Base-by-base conservation (phyloP, 37 sponge, comb jelly and placozoan genomes). In the Beroe forskalii region DNA sequence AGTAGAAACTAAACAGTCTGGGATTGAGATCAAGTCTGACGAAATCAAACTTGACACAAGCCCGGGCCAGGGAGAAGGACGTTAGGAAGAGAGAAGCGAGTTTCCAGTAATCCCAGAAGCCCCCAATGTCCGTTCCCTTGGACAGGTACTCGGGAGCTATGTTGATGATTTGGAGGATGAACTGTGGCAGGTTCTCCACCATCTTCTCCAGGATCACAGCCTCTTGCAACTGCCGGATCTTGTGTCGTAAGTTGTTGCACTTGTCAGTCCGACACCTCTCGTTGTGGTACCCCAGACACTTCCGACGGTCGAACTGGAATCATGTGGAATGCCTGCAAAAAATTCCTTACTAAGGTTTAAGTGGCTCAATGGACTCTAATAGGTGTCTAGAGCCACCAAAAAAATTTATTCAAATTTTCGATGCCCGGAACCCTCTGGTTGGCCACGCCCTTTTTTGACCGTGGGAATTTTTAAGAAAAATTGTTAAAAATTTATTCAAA, bases 1-100 rank as follows among this genome's bases (percentile, higher is more conserved):
- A 23, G 66, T 19, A 63, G 25, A 63, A 63, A 63, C 66, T 63
- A 19, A 63, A 63, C 4, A 63, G 66, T 63, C 66, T 24, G 25
- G 66, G 66, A 19, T 63, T 63, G 28, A 63, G 20, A 63, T 63
- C 66, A 19, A 63, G 66, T 30, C 66, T 63, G n/a, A 63, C 20
- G 66, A 63, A 63, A 63, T 63, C 66, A 63, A 63, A 63, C 6
- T 63, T 63, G 66, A 63, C 66, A 20, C 66, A 63, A 63, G 66
- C 14, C 25, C 66, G 20, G 14, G 66, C 66, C 20, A 63, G 66
- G 20, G 66, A 63, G 25, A 63, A 63, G 25, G 24, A 28, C 28
- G 66, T 63, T 23, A 63, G 66, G 24, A 63, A 30, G 28, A 63
- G 25, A 30, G 66, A 63, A 4, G n/a, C 66, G 28, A 63, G 66